phyloP scores from a whole-genome alignment of 2,797 vertebrate genomes.

The Tragopan temminckii region DNA sequence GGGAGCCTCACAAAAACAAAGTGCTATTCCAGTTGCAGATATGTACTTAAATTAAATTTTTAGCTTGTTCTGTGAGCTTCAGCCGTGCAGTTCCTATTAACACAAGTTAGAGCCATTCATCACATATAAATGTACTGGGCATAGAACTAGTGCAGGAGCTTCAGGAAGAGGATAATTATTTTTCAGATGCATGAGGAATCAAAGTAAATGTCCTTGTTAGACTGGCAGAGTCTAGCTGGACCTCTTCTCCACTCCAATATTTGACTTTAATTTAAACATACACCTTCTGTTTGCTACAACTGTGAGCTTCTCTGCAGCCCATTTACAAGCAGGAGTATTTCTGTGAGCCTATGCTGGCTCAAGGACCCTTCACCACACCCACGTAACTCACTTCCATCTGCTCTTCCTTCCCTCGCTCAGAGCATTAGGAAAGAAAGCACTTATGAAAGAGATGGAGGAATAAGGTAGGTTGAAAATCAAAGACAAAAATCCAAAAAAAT shows the following conservation, averaged over 20 bases:
- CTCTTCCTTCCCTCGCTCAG: neutral
- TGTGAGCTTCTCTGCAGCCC: neutral
- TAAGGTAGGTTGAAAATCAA: constrained; percentile 18
- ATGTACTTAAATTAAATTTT: constrained; percentile 13
- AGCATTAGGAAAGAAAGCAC: neutral
- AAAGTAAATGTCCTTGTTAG: constrained; percentile 64
- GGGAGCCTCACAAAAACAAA: neutral
- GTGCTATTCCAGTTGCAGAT: constrained; percentile 1
- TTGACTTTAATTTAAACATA: constrained; percentile 70
- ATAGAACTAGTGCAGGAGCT: neutral
- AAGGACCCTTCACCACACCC: neutral
- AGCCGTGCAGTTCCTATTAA: neutral
- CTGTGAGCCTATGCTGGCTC: neutral
- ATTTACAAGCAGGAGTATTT: neutral
- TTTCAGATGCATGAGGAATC: constrained; percentile 41
- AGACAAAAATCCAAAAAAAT: neutral
- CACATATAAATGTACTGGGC: neutral
- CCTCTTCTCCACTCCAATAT: constrained; percentile 31
- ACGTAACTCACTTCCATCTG: neutral
- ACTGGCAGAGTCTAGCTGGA: constrained; percentile 1
- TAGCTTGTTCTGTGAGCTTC: neutral
- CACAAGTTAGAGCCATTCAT: neutral
- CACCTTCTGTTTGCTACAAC: constrained; percentile 16
- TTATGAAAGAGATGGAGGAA: neutral
- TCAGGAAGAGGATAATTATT: constrained; percentile 35